phyloP scores from a whole-genome alignment of 2,113 vertebrate species.

The Stictonetta naevosa region DNA sequence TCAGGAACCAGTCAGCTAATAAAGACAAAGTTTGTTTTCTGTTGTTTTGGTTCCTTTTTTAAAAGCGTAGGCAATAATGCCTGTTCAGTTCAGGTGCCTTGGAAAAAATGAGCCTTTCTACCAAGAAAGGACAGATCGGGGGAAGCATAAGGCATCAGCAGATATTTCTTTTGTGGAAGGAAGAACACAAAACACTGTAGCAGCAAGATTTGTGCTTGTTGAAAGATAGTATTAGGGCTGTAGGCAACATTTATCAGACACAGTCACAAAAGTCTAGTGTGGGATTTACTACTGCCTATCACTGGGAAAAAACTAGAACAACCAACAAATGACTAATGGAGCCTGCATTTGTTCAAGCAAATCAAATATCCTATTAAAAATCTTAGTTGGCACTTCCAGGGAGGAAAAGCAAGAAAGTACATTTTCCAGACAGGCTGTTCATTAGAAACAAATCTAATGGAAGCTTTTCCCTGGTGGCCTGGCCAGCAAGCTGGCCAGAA shows the following conservation, averaged over 20 bases:
- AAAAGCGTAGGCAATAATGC: neutral
- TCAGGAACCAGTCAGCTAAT: neutral
- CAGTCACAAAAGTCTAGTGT: neutral
- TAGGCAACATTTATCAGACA: slow-evolving; percentile 23
- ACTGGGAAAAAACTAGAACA: neutral
- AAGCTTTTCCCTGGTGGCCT: neutral
- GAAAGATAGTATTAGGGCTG: neutral
- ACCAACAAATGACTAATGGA: neutral
- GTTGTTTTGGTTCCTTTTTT: neutral
- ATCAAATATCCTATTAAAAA: neutral
- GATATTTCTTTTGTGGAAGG: neutral
- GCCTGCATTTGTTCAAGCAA: slow-evolving; percentile 26
- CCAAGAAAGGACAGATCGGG: neutral
- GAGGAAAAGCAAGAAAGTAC: neutral
- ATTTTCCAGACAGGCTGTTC: neutral
- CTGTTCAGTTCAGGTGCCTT: neutral
- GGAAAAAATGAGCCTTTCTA: neutral
- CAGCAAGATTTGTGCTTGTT: slow-evolving; percentile 38
- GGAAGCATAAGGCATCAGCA: neutral
- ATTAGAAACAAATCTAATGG: neutral
- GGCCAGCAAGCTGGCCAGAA: neutral
- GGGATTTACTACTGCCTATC: slow-evolving; percentile 8
- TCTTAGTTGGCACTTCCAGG: neutral
- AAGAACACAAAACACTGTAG: neutral
- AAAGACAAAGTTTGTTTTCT: neutral